Percentiles rank a stretch among this genome's conserved stretches.
Evolutionary conservation across 2,113 vertebrate species (phyloP).

Genomic region (Urocitellus parryii): DNA sequence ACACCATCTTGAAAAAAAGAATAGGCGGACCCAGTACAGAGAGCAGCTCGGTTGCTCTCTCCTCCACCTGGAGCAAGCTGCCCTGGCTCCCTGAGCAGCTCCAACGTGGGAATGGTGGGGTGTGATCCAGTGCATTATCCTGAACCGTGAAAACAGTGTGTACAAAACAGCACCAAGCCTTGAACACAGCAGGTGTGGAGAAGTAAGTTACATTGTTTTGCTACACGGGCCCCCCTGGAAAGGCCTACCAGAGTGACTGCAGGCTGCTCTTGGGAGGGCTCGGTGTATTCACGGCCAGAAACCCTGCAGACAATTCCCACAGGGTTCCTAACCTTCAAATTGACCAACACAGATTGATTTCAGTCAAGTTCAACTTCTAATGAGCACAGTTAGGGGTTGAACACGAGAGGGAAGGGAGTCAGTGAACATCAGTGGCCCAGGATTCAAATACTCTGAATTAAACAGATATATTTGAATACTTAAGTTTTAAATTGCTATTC

Average conservation of each 20-base stretch:
- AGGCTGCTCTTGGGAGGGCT: not conserved
- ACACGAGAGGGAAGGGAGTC: not conserved
- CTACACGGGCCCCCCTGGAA: not conserved
- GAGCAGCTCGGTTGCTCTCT: not conserved
- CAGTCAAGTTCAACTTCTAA: not conserved
- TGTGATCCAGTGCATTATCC: not conserved
- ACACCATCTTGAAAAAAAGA: not conserved
- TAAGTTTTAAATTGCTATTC: not conserved
- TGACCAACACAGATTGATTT: not conserved
- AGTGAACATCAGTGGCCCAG: not conserved
- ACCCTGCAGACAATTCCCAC: not conserved
- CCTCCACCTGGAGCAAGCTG: not conserved
- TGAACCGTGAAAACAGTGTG: not conserved
- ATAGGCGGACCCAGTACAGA: rapidly evolving
- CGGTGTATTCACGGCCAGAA: not conserved
- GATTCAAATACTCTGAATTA: not conserved
- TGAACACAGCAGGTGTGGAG: not conserved
- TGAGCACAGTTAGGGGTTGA: not conserved
- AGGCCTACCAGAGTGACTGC: not conserved
- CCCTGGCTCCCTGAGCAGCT: not conserved
- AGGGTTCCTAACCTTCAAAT: not conserved
- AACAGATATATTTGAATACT: not conserved
- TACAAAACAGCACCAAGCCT: not conserved
- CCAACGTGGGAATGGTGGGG: not conserved
- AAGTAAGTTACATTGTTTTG: too few relatives aligned